phyloP scores from a whole-genome alignment of 2,888 invertebrate genomes.

The Phymatocera aterrima region DNA sequence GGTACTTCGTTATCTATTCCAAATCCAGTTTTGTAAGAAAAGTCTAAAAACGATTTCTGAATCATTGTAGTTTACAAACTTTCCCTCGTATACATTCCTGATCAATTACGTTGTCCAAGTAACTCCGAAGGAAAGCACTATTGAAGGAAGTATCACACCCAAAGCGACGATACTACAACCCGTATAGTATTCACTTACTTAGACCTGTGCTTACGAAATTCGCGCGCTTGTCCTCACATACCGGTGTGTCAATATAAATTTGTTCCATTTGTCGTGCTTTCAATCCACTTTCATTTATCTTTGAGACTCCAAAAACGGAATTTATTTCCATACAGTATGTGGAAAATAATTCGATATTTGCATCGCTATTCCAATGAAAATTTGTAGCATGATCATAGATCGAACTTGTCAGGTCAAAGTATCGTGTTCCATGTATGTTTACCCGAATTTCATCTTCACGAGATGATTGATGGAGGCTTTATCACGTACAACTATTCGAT shows the following conservation, averaged over 20 bases:
- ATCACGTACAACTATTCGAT: slow-evolving; percentile 74
- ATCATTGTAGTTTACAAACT: neutral
- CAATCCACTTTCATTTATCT: slow-evolving; percentile 79
- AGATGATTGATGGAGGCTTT: slow-evolving; percentile 64
- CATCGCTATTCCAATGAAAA: too few species aligned
- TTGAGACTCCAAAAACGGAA: slow-evolving; percentile 73
- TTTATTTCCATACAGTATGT: neutral
- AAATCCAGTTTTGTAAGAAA: too few species aligned
- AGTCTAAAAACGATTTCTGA: neutral
- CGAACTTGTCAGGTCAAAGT: neutral
- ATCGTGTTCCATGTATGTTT: slow-evolving; percentile 34
- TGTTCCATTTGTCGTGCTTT: slow-evolving; percentile 77
- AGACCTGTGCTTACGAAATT: slow-evolving; percentile 82
- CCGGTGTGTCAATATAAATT: slow-evolving; percentile 79
- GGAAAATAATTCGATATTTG: neutral
- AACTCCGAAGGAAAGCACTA: slow-evolving; percentile 68
- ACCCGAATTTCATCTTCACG: slow-evolving; percentile 72
- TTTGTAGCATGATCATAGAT: too few species aligned
- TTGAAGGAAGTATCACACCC: slow-evolving; percentile 74
- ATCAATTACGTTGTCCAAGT: slow-evolving; percentile 53
- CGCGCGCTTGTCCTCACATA: slow-evolving; percentile 77
- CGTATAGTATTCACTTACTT: slow-evolving; percentile 77
- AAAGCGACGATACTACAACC: slow-evolving; percentile 76
- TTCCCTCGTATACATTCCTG: neutral
- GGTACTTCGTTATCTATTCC: too few species aligned